phyloP scores from a whole-genome alignment of 2,888 invertebrate species.

The Sinentomon sp. region DNA sequence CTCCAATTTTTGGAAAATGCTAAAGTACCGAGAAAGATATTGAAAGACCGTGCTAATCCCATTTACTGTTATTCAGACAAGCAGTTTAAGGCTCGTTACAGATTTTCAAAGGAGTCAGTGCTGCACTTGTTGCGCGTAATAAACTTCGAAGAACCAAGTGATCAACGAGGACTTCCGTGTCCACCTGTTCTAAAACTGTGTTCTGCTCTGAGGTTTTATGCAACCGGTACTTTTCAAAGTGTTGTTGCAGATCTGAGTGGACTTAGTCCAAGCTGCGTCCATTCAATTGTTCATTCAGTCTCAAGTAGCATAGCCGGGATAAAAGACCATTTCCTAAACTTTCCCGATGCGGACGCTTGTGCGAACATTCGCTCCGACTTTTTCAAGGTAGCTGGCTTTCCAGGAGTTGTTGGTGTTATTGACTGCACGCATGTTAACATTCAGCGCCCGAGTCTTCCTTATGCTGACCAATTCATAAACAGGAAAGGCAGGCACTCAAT shows the following conservation, averaged over 20 bases:
- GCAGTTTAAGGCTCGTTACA: no score
- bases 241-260: conserved; percentile 4
- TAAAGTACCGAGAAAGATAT: no score
- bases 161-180: no score
- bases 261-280: conserved; percentile 6
- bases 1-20: no score
- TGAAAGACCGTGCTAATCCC: no score
- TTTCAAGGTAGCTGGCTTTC: conserved; percentile 8
- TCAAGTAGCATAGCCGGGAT: conserved; percentile 6
- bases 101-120: no score
- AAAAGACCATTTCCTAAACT: conserved; percentile 3
- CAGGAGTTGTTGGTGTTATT: conserved; percentile 9
- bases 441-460: conserved; percentile 7
- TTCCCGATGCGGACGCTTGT: conserved; percentile 5
- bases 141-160: no score
- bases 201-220: background rate
- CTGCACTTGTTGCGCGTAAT: no score
- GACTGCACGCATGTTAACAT: conserved; percentile 10
- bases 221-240: conserved; percentile 8
- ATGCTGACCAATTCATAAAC: conserved; percentile 10
- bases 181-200: no score
- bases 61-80: no score
- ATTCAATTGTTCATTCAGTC: conserved; percentile 7
- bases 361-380: background rate
- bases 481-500: conserved; percentile 9